Evolutionary conservation across 2,797 vertebrate species (phyloP).

Genomic region (Falco novaeseelandiae): DNA sequence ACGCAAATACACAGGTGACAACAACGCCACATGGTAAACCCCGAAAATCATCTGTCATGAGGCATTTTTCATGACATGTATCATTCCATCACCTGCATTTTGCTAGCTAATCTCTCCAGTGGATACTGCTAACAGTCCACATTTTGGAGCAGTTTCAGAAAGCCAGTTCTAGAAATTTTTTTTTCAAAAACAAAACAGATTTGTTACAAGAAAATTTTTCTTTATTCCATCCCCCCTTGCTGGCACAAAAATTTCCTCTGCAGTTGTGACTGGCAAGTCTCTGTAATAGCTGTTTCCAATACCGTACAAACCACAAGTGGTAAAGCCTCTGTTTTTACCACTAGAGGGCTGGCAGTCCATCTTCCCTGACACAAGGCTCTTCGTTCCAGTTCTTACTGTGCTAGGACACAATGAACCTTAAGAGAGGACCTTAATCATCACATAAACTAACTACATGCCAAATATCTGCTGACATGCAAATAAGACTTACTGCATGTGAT

Average conservation of each 20-base stretch:
- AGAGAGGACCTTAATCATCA: background rate
- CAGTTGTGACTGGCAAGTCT: background rate
- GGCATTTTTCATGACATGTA: background rate
- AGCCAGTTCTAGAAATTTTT: background rate
- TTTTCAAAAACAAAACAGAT: no score
- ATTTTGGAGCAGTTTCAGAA: background rate
- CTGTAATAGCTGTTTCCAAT: background rate
- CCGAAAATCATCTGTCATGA: background rate
- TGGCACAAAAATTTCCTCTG: accelerated
- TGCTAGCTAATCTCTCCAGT: background rate
- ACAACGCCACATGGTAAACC: background rate
- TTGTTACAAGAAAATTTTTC: background rate
- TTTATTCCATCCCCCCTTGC: background rate
- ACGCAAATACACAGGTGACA: no score
- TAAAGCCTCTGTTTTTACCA: background rate
- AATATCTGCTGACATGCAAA: background rate
- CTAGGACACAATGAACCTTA: background rate
- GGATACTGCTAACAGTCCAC: background rate
- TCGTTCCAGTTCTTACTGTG: background rate
- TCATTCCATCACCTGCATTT: background rate
- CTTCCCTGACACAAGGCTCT: background rate
- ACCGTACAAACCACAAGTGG: background rate
- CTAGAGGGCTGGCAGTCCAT: background rate
- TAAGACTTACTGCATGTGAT: constrained; percentile 85
- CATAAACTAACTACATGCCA: background rate